Evolutionary conservation across 1,140 invertebrate species (phyloP), one percentile per base, ranked within the genome.

Genomic region (Pseudomyrmex flavicornis): DNA sequence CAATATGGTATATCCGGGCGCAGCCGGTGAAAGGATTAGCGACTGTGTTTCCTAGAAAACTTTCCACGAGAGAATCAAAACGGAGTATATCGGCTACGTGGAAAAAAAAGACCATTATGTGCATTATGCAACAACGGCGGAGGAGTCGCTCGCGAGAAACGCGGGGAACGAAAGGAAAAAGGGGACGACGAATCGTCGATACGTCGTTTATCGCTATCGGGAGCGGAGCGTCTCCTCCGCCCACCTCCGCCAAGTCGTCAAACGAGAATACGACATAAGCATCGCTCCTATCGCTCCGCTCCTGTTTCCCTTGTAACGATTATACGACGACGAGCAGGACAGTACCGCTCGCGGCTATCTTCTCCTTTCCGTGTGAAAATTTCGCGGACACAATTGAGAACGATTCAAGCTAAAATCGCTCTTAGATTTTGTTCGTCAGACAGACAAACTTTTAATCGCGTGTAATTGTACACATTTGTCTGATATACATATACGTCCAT

Each of bases 141-240:
- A 80, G 63, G 2, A 89, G 65, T 54, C 69, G 74, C 65, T 66
- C 61, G 63, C 15, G 70, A 52, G 66, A 68, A 59, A 59, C 46
- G 63, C 35, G 63, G 58, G 77, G 73, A 62, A 22, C 66, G 58
- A 62, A 88, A 84, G 66, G 82, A 26, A 85, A 85, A 89, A 84
- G 83, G 85, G 86, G 82, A 84, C 83, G 83, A 75, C 50, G 50
- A 74, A 68, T 68, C 66, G 20, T 52, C 86, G 91, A 93, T 93
- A 92, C 79, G 83, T 74, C 83, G 68, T 89, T 92, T 91, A 92
- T 92, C 92, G 92, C 90, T 93, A 93, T 93, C 92, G 75, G 84
- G 52, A 90, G 88, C 85, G 65, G 72, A 61, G 65, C 88, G 90
- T 89, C 84, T 90, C 62, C 85, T 82, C 88, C 76, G 52, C 66